Percentiles rank a stretch among this genome's conserved stretches.
Evolutionary conservation across 2,888 invertebrate genomes (phyloP).

Genomic region (Flexamia atlantica): DNA sequence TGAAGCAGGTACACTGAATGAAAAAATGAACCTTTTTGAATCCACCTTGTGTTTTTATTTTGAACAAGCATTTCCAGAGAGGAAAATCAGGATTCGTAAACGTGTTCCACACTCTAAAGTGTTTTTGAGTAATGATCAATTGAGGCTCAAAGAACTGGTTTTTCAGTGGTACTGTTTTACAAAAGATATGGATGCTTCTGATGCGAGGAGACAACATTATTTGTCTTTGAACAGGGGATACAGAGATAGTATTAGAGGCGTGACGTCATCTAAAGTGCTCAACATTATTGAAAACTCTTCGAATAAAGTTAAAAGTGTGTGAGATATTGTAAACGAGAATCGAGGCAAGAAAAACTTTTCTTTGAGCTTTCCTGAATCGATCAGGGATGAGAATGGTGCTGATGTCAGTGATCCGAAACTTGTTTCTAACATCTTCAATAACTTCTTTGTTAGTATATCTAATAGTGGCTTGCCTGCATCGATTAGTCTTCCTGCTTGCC

Average conservation of each 20-base stretch:
- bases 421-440: constrained; percentile 3
- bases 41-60: not conserved
- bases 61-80: constrained; percentile 1
- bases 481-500: not conserved
- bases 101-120: not conserved
- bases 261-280: constrained; percentile 6
- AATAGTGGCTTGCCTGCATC: not conserved
- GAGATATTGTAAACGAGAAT: constrained; percentile 12
- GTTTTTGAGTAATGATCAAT: not conserved
- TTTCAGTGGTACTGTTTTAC: constrained; percentile 12
- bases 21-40: constrained; percentile 2
- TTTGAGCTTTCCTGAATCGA: not conserved
- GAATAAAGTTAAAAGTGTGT: constrained; percentile 25
- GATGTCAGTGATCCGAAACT: not conserved
- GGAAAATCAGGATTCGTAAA: not conserved
- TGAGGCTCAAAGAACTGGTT: not conserved
- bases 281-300: constrained; percentile 13
- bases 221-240: constrained; percentile 17
- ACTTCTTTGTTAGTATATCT: not conserved
- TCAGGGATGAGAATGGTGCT: not conserved
- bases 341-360: constrained; percentile 2
- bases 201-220: constrained; percentile 25
- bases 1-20: constrained; percentile 10
- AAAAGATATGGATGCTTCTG: constrained; percentile 21
- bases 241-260: constrained; percentile 1